Conservation (phyloP, 2,888 invertebrate genomes). For the Pterostichus madidus region DNA sequence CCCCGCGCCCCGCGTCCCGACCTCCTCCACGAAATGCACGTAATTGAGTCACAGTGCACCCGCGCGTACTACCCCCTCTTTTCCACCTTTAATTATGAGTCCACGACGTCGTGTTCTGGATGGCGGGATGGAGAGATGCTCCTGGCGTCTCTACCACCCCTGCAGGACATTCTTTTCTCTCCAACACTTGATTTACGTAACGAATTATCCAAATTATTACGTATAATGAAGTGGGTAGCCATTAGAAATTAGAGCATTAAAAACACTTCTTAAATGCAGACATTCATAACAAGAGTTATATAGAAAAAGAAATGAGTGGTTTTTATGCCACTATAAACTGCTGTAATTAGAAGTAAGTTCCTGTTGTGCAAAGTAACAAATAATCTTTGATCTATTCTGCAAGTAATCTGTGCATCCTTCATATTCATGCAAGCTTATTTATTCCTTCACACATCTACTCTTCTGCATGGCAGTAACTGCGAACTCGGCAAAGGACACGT, state of each 20-base stretch:
- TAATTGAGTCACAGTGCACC: slow-evolving; percentile 68
- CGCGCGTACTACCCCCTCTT: neutral
- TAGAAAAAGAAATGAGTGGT: too few species aligned
- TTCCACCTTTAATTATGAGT: slow-evolving; percentile 29
- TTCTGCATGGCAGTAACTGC: too few species aligned
- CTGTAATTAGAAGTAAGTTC: too few species aligned
- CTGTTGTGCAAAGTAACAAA: too few species aligned
- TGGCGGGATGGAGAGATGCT: neutral
- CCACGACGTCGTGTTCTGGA: neutral
- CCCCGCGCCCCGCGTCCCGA: neutral
- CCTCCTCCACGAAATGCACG: slow-evolving; percentile 71
- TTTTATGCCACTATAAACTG: too few species aligned
- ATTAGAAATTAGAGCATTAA: neutral
- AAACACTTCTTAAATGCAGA: too few species aligned
- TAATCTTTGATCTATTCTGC: too few species aligned
- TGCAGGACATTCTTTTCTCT: slow-evolving; percentile 1
- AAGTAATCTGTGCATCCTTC: too few species aligned
- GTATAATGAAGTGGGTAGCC: slow-evolving; percentile 22
- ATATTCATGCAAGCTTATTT: too few species aligned
- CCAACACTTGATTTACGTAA: neutral
- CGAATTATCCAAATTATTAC: slow-evolving; percentile 35
- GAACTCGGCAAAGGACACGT: neutral
- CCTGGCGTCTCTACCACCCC: too few species aligned
- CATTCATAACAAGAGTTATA: too few species aligned
- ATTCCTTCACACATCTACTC: too few species aligned